phyloP scores from a whole-genome alignment of 2,113 vertebrate genomes.

The Oreotragus oreotragus region DNA sequence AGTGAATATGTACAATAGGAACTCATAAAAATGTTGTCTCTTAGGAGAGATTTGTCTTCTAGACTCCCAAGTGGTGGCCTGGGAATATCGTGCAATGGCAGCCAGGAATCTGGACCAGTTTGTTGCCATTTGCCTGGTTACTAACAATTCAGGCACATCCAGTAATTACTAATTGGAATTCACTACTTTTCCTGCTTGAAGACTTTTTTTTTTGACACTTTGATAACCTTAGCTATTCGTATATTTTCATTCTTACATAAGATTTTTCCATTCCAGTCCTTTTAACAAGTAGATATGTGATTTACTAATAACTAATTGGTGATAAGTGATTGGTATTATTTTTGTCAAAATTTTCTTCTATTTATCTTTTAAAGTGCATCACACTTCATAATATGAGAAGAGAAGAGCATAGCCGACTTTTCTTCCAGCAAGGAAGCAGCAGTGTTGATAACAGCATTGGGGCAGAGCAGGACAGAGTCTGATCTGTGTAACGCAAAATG shows the following conservation, averaged over 20 bases:
- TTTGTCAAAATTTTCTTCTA: not conserved
- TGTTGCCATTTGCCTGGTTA: constrained; percentile 41
- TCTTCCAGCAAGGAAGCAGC: not conserved
- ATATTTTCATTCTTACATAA: not conserved
- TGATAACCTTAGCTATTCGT: not conserved
- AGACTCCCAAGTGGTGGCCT: not conserved
- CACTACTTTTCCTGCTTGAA: not conserved
- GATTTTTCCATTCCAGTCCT: not conserved
- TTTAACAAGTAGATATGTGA: not conserved
- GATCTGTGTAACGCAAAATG: not conserved
- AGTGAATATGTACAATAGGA: not conserved
- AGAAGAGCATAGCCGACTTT: not conserved
- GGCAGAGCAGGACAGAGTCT: not conserved
- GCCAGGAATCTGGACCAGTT: not conserved
- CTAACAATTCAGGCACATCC: constrained; percentile 23
- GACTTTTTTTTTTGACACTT: not conserved
- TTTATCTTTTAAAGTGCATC: not conserved
- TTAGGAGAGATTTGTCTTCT: not conserved
- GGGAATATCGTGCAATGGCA: not conserved
- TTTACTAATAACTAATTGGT: not conserved
- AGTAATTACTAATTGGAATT: not conserved
- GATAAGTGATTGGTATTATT: not conserved
- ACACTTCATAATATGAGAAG: not conserved
- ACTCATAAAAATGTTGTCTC: not conserved
- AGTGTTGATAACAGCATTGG: fast-evolving